Conservation (phyloP, 2,888 invertebrate genomes). For the Phortica okadai region DNA sequence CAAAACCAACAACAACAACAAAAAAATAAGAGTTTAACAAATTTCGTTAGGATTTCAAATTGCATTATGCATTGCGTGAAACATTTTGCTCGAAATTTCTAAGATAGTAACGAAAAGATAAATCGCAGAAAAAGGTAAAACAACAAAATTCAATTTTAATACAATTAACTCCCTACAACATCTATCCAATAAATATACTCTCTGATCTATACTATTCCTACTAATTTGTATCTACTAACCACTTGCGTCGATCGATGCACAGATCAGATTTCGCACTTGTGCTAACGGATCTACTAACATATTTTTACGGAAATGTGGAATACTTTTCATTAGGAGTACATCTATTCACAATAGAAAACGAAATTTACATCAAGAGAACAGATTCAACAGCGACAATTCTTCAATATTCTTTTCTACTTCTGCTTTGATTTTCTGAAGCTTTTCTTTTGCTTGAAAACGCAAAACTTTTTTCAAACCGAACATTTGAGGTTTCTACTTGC, state of each 20-base stretch:
- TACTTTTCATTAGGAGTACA: neutral
- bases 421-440: too few species aligned
- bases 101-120: constrained; percentile 38
- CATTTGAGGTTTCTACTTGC: too few species aligned
- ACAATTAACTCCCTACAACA: too few species aligned
- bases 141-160: neutral
- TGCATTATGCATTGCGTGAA: constrained; percentile 50
- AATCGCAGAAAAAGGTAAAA: constrained; percentile 26
- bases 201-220: neutral
- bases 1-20: constrained; percentile 5
- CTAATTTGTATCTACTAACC: neutral
- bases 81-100: constrained; percentile 38
- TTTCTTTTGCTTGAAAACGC: too few species aligned
- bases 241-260: neutral
- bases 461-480: too few species aligned
- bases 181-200: too few species aligned
- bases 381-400: neutral
- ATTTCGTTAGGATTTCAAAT: constrained; percentile 65
- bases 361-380: neutral
- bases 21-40: constrained; percentile 55
- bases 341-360: neutral
- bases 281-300: constrained; percentile 6
- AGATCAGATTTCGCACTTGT: neutral
- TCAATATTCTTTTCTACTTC: neutral
- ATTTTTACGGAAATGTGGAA: constrained; percentile 9